Evolutionary conservation across 2,888 invertebrate species (phyloP).

Genomic region (Oxycera nigricornis): DNA sequence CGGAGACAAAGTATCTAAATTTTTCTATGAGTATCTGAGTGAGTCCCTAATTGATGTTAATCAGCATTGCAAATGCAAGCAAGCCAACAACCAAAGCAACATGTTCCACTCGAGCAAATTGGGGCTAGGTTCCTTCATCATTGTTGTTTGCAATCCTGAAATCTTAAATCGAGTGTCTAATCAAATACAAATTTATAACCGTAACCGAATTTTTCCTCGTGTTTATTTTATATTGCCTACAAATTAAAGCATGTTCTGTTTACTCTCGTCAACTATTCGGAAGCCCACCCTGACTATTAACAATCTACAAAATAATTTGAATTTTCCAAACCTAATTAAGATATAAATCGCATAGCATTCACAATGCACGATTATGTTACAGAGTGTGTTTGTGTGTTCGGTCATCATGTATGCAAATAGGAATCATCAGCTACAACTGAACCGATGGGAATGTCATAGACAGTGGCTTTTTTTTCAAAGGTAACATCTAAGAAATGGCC

Average conservation of each 20-base stretch:
- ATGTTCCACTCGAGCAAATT: too few relatives aligned
- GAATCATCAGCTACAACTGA: neutral
- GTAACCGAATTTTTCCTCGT: slow-evolving; percentile 15
- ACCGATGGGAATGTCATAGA: slow-evolving; percentile 10
- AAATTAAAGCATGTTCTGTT: neutral
- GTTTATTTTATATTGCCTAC: slow-evolving; percentile 4
- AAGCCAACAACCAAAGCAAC: too few relatives aligned
- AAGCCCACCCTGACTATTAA: slow-evolving; percentile 20
- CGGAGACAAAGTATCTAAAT: too few relatives aligned
- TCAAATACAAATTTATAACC: slow-evolving; percentile 12
- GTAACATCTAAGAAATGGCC: neutral
- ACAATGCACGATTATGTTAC: neutral
- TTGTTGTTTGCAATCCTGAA: too few relatives aligned
- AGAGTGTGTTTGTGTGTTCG: neutral
- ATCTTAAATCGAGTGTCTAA: neutral
- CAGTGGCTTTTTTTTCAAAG: neutral
- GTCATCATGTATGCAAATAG: neutral
- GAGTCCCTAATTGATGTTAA: too few relatives aligned
- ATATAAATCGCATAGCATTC: slow-evolving; percentile 24
- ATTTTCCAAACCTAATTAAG: slow-evolving; percentile 35
- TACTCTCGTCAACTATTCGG: neutral
- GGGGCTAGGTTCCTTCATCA: too few relatives aligned
- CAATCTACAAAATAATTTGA: slow-evolving; percentile 35
- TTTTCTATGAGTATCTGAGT: too few relatives aligned
- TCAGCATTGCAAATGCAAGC: too few relatives aligned